These are phyloP conservation scores for Albula goreensis DNA, from an alignment of 2,113 vertebrate genomes.

Conservation along the genomic window DNA sequence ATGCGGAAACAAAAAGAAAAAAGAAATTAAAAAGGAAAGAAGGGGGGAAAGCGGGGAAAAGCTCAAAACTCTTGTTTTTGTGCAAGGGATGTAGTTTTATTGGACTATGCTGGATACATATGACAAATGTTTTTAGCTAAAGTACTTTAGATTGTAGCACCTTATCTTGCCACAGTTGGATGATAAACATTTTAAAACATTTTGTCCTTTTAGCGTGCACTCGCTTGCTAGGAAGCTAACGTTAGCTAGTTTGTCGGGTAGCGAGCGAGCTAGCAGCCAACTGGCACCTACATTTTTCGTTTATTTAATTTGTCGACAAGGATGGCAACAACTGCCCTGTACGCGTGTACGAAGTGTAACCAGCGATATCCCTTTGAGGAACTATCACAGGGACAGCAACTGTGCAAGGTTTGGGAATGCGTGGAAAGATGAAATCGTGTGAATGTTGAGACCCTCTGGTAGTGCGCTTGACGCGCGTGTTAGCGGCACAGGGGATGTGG, in stretches of 20 bases:
- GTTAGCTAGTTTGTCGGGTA: background rate
- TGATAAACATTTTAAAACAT: background rate
- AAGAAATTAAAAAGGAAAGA: constrained; percentile 14
- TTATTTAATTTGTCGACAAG: constrained; percentile 41
- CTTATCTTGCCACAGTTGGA: background rate
- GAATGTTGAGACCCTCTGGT: background rate
- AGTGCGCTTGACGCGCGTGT: background rate
- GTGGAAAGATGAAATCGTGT: constrained; percentile 19
- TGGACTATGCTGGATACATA: background rate
- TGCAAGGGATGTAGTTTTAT: background rate
- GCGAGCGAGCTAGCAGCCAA: background rate
- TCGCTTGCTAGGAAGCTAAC: background rate
- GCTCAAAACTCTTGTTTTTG: background rate
- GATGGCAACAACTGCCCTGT: constrained; percentile 91
- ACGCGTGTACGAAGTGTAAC: constrained; percentile 95
- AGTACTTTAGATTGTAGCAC: background rate
- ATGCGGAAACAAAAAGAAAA: constrained; percentile 29
- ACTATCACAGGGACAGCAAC: constrained; percentile 95
- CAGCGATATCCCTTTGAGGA: constrained; percentile 97
- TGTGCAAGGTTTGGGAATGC: constrained; percentile 83
- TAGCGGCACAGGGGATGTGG: background rate
- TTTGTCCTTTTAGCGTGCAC: background rate
- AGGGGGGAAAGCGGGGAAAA: constrained; percentile 18
- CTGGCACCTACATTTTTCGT: constrained; percentile 8
- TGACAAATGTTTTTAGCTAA: background rate